Percentiles rank a stretch among this genome's conserved stretches.
Evolutionary conservation across 2,888 invertebrate genomes (phyloP).

Genomic region (Acrocera orbiculus): DNA sequence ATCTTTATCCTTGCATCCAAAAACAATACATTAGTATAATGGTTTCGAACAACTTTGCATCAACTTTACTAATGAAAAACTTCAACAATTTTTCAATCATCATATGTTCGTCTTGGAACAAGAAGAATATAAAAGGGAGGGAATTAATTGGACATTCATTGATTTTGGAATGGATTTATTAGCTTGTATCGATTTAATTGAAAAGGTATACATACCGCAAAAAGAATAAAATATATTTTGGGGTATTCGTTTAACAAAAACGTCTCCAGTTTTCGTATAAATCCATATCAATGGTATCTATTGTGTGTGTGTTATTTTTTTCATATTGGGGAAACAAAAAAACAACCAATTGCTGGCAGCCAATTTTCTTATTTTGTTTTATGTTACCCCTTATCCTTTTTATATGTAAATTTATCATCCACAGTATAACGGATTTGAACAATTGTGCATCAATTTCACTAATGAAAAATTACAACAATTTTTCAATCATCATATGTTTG

Average conservation of each 20-base stretch:
- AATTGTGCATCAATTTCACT: slow-evolving; percentile 87
- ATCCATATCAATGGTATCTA: too few relatives aligned
- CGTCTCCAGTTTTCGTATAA: too few relatives aligned
- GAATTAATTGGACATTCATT: slow-evolving; percentile 91
- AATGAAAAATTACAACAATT: slow-evolving; percentile 88
- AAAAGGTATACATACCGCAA: too few relatives aligned
- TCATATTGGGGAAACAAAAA: not conserved
- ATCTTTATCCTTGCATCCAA: not conserved
- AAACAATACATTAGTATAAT: slow-evolving; percentile 49
- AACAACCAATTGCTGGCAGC: not conserved
- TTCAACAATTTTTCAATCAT: slow-evolving; percentile 97
- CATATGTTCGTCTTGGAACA: slow-evolving; percentile 97
- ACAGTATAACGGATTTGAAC: slow-evolving; percentile 80
- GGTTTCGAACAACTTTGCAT: slow-evolving; percentile 97
- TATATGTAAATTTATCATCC: slow-evolving; percentile 23
- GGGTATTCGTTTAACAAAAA: too few relatives aligned
- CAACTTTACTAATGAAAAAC: slow-evolving; percentile 95
- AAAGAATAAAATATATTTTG: too few relatives aligned
- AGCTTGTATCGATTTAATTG: slow-evolving; percentile 89
- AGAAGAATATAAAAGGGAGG: slow-evolving; percentile 89
- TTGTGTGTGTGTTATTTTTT: not conserved
- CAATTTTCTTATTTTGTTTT: not conserved
- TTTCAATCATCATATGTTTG: slow-evolving; percentile 91
- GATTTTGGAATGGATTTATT: slow-evolving; percentile 95
- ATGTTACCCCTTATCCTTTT: not conserved